Conservation (phyloP, 2,797 vertebrate species). For the Nyctibius grandis region DNA sequence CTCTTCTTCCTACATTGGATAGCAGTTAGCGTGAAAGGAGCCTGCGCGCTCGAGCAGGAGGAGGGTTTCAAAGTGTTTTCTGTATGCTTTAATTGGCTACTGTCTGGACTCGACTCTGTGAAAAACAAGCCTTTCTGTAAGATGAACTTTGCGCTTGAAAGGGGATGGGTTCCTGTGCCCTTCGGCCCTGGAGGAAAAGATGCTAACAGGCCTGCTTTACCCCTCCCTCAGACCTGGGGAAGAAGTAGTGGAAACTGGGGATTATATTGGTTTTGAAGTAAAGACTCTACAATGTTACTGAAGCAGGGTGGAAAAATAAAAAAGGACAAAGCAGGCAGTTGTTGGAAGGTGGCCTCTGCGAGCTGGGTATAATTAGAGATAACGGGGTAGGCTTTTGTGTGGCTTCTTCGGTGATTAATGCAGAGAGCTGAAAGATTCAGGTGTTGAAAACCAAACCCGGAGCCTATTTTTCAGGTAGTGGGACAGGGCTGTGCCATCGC, state of each 20-base stretch:
- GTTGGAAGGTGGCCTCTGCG: slow-evolving; percentile 58
- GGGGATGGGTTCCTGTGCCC: slow-evolving; percentile 71
- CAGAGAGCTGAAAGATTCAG: neutral
- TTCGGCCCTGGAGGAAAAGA: slow-evolving; percentile 66
- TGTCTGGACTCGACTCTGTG: slow-evolving; percentile 72
- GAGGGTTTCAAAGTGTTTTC: slow-evolving; percentile 74
- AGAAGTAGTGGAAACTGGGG: slow-evolving; percentile 62
- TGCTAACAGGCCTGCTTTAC: slow-evolving; percentile 62
- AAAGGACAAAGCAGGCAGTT: slow-evolving; percentile 41
- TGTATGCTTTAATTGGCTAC: slow-evolving; percentile 75
- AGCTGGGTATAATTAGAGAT: slow-evolving; percentile 8
- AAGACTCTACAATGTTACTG: slow-evolving; percentile 22
- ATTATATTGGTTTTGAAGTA: slow-evolving; percentile 66
- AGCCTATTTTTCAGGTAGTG: neutral
- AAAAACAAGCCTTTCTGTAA: slow-evolving; percentile 66
- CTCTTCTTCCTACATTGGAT: slow-evolving; percentile 69
- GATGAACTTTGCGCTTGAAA: slow-evolving; percentile 56
- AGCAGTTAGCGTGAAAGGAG: slow-evolving; percentile 62
- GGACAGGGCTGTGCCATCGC: neutral
- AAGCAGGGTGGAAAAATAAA: slow-evolving; percentile 16
- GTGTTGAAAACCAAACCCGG: neutral
- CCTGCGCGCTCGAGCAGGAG: slow-evolving; percentile 70
- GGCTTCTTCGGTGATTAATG: neutral
- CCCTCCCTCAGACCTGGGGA: slow-evolving; percentile 46
- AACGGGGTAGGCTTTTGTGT: slow-evolving; percentile 29